Evolutionary conservation across 2,888 invertebrate species (phyloP), one percentile per base, ranked within the genome.

Genomic region (Xestia xanthographa): DNA sequence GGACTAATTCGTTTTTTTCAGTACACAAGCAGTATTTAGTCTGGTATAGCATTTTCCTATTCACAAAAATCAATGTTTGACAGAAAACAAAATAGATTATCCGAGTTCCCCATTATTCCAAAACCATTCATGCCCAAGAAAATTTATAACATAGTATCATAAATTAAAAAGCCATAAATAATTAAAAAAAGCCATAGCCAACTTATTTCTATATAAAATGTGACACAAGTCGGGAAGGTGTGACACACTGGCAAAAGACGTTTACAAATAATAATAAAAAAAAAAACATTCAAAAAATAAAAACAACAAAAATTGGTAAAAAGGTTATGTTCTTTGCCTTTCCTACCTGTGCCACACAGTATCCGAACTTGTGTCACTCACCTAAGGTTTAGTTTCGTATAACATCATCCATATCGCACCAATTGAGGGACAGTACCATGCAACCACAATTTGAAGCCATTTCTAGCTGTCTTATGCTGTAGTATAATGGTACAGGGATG

Each of bases 151-250:
- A 60, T 12, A 78, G 17, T 53, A 65, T 43, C n/a, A 67, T 38
- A 71, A 50, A 68, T 60, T 29, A 85, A 68, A 43, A 73, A 83
- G 76, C 73, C 65, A 78, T 65, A 72, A 58, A n/a, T 73, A 62
- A 78, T 56, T n/a, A n/a, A 50, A 71, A 66, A 45, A 72, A 83
- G 70, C 77, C 68, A 72, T 50, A 85, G 45, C 78, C 75, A 86
- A 69, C 62, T 75, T 76, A 79, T 63, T 76, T 68, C 65, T 58
- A 68, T 22, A 17, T 53, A 68, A 90, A 90, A 93, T 96, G 96
- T 96, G 97, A 97, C 97, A 97, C 97, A 97, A 96, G 96, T 95
- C 91, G 95, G 96, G 95, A 96, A 96, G 95, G 96, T 95, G 96
- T 96, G 97, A 96, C 96, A 96, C 95, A 92, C 87, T 79, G 92